A percentile compares a stretch with the other conserved stretches of the same genome.
These are phyloP conservation scores for Grammatotria lemairii DNA, from an alignment of 2,113 vertebrate genomes.

Conservation along the genomic window DNA sequence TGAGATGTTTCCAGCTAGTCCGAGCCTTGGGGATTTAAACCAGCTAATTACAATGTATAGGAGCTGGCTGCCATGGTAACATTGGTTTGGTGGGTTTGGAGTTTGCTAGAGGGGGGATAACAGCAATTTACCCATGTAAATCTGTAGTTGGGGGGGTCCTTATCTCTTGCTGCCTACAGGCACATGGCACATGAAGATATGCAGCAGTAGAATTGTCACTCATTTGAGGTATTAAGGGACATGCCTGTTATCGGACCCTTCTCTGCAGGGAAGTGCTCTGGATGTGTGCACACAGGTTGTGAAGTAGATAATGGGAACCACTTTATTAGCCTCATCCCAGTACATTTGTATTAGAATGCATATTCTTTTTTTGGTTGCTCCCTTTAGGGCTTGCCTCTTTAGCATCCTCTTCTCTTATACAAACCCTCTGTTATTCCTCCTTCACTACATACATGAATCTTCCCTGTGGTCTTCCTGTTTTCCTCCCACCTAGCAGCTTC, in stretches of 20 bases:
- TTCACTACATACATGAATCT: background rate
- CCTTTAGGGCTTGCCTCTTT: background rate
- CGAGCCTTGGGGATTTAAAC: slow-evolving; percentile 22
- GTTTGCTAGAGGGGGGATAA: background rate
- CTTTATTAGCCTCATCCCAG: background rate
- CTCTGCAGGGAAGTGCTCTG: background rate
- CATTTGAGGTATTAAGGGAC: slow-evolving; percentile 3
- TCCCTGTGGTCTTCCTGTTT: background rate
- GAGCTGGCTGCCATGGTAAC: slow-evolving; percentile 60
- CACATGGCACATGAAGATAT: slow-evolving; percentile 52
- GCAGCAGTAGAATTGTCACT: slow-evolving; percentile 24
- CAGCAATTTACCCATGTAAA: slow-evolving; percentile 15
- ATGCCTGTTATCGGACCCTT: background rate
- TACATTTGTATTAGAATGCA: background rate
- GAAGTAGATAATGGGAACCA: slow-evolving; percentile 9
- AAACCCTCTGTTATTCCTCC: background rate
- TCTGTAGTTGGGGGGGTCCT: background rate
- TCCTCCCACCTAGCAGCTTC: background rate
- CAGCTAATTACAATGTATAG: slow-evolving; percentile 64
- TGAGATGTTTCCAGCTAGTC: slow-evolving; percentile 7
- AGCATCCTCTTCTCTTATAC: background rate
- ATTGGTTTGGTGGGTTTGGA: slow-evolving; percentile 12
- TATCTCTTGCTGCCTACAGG: slow-evolving; percentile 35
- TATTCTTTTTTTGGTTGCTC: background rate
- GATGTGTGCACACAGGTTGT: background rate